Conservation (phyloP, 1,140 invertebrate species). For the Drosophila orosa region DNA sequence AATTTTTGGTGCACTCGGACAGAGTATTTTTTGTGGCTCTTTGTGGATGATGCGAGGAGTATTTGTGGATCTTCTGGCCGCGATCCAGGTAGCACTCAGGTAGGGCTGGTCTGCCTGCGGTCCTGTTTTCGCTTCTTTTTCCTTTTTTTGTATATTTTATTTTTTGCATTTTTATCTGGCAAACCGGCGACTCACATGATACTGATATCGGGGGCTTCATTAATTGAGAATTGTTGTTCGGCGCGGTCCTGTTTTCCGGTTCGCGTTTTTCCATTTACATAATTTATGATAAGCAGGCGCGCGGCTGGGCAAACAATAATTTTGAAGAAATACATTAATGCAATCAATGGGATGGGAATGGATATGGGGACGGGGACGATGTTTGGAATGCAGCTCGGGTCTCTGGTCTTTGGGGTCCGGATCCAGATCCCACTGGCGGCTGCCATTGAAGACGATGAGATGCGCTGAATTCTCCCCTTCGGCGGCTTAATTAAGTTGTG, state of each 20-base stretch:
- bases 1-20: slow-evolving; percentile 77
- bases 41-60: slow-evolving; percentile 25
- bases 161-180: slow-evolving; percentile 69
- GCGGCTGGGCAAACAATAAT: slow-evolving; percentile 82
- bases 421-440: slow-evolving; percentile 22
- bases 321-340: slow-evolving; percentile 84
- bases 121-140: slow-evolving; percentile 46
- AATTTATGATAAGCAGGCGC: slow-evolving; percentile 84
- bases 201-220: slow-evolving; percentile 80
- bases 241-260: slow-evolving; percentile 75
- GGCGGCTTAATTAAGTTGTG: slow-evolving; percentile 79
- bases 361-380: slow-evolving; percentile 44
- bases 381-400: slow-evolving; percentile 61
- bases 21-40: slow-evolving; percentile 49
- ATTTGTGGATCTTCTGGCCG: slow-evolving; percentile 33
- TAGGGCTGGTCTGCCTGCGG: slow-evolving; percentile 19
- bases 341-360: slow-evolving; percentile 63
- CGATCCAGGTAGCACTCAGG: slow-evolving; percentile 45
- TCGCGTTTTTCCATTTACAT: slow-evolving; percentile 83
- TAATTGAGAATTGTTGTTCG: slow-evolving; percentile 83
- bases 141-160: slow-evolving; percentile 14
- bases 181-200: slow-evolving; percentile 65
- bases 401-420: neutral
- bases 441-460: slow-evolving; percentile 59
- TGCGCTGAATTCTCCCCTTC: slow-evolving; percentile 13